phyloP scores from a whole-genome alignment of 2,113 vertebrate species.

The Solea solea region DNA sequence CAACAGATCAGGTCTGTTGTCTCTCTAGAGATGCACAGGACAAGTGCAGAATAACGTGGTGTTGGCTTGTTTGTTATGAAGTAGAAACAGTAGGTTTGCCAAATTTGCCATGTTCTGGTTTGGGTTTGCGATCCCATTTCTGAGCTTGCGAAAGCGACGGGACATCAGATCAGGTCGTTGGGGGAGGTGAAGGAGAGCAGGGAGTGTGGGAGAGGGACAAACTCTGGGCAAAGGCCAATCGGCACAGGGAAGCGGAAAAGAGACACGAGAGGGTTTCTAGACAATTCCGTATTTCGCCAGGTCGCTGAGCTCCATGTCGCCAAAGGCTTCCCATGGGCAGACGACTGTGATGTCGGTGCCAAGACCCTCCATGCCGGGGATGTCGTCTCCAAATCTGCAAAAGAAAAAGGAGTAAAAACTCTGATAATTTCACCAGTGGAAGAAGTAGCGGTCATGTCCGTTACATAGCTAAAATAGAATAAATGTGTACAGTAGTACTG shows the following conservation, averaged over 20 bases:
- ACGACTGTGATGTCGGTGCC: constrained; percentile 96
- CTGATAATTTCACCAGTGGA: no score
- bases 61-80: not conserved
- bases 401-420: not conserved
- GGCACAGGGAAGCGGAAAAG: constrained; percentile 2
- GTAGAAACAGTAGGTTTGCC: not conserved
- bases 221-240: not conserved
- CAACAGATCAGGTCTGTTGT: constrained; percentile 6
- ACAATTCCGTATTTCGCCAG: constrained; percentile 93
- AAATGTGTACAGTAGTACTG: no score
- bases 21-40: not conserved
- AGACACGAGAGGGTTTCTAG: constrained; percentile 62
- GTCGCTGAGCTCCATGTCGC: constrained; percentile 94
- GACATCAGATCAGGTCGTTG: not conserved
- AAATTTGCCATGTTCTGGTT: constrained; percentile 12
- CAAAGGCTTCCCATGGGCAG: constrained; percentile 96
- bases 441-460: no score
- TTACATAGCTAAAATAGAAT: no score
- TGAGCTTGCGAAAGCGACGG: not conserved
- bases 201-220: not conserved
- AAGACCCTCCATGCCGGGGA: constrained; percentile 94
- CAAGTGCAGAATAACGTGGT: not conserved
- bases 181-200: not conserved
- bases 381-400: constrained; percentile 92
- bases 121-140: not conserved